A percentile compares a stretch with the other conserved stretches of the same genome.
Conservation (phyloP, 2,113 vertebrate genomes). For the Silurus meridionalis region DNA sequence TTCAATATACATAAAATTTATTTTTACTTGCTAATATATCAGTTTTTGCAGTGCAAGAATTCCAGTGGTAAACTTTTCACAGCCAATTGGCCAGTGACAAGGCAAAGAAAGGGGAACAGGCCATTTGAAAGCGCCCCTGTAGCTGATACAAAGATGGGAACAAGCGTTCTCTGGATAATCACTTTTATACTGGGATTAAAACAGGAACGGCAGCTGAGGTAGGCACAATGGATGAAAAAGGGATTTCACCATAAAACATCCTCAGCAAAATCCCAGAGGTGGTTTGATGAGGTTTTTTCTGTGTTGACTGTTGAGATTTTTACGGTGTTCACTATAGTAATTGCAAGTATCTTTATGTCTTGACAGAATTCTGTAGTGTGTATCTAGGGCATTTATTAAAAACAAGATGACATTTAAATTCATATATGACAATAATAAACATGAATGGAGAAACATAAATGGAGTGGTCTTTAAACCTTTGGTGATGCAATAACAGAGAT, state of each 20-base stretch:
- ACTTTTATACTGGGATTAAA: conserved; percentile 90
- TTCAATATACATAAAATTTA: not conserved
- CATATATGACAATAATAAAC: not conserved
- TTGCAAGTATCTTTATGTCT: not conserved
- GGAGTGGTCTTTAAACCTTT: not conserved
- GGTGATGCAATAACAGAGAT: not conserved
- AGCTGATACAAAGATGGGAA: conserved; percentile 85
- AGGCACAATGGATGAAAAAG: conserved; percentile 71
- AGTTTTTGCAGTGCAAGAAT: conserved; percentile 57
- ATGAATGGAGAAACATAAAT: not conserved
- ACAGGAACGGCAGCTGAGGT: conserved; percentile 82
- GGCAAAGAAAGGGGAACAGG: conserved; percentile 64
- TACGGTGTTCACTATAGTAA: not conserved
- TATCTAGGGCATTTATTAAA: not conserved
- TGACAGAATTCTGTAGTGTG: not conserved
- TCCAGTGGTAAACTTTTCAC: conserved; percentile 78
- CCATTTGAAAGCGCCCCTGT: conserved; percentile 82
- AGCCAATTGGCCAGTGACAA: conserved; percentile 78
- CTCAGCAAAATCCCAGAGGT: conserved; percentile 32
- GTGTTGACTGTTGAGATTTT: not conserved
- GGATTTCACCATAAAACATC: conserved; percentile 52
- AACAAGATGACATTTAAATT: not conserved
- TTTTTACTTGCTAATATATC: conserved; percentile 26
- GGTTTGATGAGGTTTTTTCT: not conserved
- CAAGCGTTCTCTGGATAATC: conserved; percentile 84